A percentile compares a stretch with the other conserved stretches of the same genome.
Conservation (phyloP, 2,797 vertebrate species). For the Morelia viridis region DNA sequence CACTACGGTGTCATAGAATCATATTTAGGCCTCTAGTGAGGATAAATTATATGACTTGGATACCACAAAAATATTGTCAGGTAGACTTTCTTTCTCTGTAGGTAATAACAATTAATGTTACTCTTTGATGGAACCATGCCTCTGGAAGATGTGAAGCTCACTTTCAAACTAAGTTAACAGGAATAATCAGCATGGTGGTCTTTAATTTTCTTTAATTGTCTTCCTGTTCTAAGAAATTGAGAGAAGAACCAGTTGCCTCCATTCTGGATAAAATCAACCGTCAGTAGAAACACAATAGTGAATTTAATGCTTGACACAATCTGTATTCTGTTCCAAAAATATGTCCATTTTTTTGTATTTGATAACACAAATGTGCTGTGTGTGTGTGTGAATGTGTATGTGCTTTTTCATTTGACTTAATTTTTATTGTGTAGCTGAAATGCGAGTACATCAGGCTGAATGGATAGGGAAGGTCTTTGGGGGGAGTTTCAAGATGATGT, state of each 20-base stretch:
- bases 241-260: neutral
- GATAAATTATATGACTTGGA: slow-evolving; percentile 55
- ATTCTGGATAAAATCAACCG: neutral
- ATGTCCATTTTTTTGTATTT: slow-evolving; percentile 61
- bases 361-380: slow-evolving; percentile 72
- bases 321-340: slow-evolving; percentile 48
- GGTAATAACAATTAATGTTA: neutral
- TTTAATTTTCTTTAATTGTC: neutral
- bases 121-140: neutral
- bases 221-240: slow-evolving; percentile 12
- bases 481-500: slow-evolving; percentile 26
- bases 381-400: slow-evolving; percentile 56
- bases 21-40: slow-evolving; percentile 55
- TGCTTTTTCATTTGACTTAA: slow-evolving; percentile 58
- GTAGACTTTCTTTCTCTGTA: slow-evolving; percentile 42
- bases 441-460: slow-evolving; percentile 63
- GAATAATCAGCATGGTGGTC: neutral
- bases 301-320: slow-evolving; percentile 46
- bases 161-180: neutral
- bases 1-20: slow-evolving; percentile 74
- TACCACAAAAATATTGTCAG: slow-evolving; percentile 53
- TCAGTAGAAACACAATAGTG: slow-evolving; percentile 22
- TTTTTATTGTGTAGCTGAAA: slow-evolving; percentile 66
- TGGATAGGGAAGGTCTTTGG: slow-evolving; percentile 64
- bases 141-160: neutral